Conservation (phyloP, 1,140 invertebrate genomes). For the Hylaeus anthracinus region DNA sequence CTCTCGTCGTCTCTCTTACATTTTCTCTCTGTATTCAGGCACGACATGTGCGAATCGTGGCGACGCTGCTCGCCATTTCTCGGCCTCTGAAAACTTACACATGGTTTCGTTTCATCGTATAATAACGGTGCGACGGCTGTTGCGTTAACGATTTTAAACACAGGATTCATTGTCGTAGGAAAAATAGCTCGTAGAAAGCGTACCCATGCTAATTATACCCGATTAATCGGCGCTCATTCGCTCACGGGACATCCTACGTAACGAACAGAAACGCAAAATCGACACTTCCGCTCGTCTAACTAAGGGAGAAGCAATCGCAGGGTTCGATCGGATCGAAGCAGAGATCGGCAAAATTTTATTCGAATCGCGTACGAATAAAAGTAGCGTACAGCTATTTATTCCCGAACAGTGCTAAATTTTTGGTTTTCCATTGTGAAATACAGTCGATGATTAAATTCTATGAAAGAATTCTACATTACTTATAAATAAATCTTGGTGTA, state of each 20-base stretch:
- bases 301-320: conserved; percentile 1
- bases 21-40: conserved; percentile 59
- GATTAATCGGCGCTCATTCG: conserved; percentile 5
- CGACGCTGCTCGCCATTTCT: conserved; percentile 37
- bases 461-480: too few relatives aligned
- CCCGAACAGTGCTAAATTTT: too few relatives aligned
- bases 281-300: background rate
- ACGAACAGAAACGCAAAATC: conserved; percentile 12
- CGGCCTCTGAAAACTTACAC: background rate
- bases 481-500: too few relatives aligned
- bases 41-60: conserved; percentile 53
- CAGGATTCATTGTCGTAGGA: conserved; percentile 37
- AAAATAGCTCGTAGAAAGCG: conserved; percentile 47
- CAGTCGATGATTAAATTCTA: too few relatives aligned
- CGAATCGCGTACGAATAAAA: too few relatives aligned
- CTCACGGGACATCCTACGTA: conserved; percentile 1
- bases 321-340: background rate
- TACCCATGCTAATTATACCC: conserved; percentile 28
- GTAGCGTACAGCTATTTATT: too few relatives aligned
- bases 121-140: conserved; percentile 29
- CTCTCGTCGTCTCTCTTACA: conserved; percentile 19
- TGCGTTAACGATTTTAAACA: conserved; percentile 37
- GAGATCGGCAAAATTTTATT: too few relatives aligned
- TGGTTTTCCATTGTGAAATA: too few relatives aligned
- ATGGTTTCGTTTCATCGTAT: background rate